A percentile compares a stretch with the other conserved stretches of the same genome.
Conservation (phyloP, 2,113 vertebrate species). For the Elachura formosa region DNA sequence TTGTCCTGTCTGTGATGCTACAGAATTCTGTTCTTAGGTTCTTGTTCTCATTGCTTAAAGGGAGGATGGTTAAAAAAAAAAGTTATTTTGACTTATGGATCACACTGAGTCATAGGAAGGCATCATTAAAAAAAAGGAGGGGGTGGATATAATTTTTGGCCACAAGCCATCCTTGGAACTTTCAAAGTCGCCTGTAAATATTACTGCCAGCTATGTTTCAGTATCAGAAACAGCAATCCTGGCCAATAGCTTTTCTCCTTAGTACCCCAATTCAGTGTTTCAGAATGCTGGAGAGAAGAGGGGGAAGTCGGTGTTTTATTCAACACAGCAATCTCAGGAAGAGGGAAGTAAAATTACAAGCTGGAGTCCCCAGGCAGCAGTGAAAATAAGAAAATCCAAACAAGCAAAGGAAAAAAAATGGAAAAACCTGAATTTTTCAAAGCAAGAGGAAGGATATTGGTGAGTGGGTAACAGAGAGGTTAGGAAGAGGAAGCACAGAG, state of each 20-base stretch:
- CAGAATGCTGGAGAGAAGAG: background rate
- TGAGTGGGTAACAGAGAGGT: background rate
- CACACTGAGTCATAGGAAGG: constrained; percentile 59
- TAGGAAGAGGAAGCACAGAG: background rate
- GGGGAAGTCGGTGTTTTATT: constrained; percentile 3
- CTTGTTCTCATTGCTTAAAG: constrained; percentile 42
- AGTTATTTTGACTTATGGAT: constrained; percentile 55
- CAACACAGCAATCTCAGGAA: background rate
- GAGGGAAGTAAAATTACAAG: constrained; percentile 19
- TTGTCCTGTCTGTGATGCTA: constrained; percentile 1
- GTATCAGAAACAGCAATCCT: constrained; percentile 8
- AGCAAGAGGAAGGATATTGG: background rate
- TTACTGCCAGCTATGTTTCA: constrained; percentile 34
- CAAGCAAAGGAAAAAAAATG: background rate
- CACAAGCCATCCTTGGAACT: constrained; percentile 50
- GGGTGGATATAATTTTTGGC: constrained; percentile 53
- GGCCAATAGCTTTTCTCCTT: constrained; percentile 14
- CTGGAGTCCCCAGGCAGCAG: background rate
- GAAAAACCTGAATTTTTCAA: background rate
- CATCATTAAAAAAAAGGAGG: constrained; percentile 45
- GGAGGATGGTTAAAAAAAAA: background rate
- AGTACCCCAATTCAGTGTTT: constrained; percentile 11
- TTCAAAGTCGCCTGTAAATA: constrained; percentile 55
- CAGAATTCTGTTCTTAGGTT: background rate
- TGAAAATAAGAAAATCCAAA: background rate